phyloP scores from a whole-genome alignment of 2,888 invertebrate species.

The Allolobophora icterica region DNA sequence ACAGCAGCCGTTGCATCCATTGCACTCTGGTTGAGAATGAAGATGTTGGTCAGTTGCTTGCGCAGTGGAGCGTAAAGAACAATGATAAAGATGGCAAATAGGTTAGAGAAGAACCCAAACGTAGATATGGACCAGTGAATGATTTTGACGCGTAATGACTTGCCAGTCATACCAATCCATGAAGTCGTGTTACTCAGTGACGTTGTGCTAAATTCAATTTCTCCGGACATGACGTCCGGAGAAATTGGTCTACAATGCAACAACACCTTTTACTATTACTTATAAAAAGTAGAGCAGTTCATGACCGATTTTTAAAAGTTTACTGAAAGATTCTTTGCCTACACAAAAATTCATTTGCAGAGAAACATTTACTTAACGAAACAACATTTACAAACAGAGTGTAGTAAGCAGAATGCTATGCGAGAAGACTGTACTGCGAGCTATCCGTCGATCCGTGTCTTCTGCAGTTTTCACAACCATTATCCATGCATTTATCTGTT shows the following conservation, averaged over 20 bases:
- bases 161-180: background rate
- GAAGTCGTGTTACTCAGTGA: slow-evolving; percentile 24
- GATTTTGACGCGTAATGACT: background rate
- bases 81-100: slow-evolving; percentile 42
- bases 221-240: background rate
- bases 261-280: background rate
- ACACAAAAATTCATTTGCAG: no score
- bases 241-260: background rate
- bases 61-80: slow-evolving; percentile 34
- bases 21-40: slow-evolving; percentile 44
- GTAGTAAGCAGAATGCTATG: no score
- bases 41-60: slow-evolving; percentile 40
- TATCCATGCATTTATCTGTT: no score
- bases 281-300: no score
- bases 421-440: no score
- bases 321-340: no score
- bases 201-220: background rate
- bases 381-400: no score
- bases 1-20: slow-evolving; percentile 44
- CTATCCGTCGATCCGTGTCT: no score
- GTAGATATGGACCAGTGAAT: slow-evolving; percentile 37
- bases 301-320: no score
- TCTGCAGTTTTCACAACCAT: no score
- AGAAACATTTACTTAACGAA: no score
- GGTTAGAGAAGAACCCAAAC: slow-evolving; percentile 42